phyloP scores from a whole-genome alignment of 2,888 invertebrate genomes.

The Aphodius granarius region DNA sequence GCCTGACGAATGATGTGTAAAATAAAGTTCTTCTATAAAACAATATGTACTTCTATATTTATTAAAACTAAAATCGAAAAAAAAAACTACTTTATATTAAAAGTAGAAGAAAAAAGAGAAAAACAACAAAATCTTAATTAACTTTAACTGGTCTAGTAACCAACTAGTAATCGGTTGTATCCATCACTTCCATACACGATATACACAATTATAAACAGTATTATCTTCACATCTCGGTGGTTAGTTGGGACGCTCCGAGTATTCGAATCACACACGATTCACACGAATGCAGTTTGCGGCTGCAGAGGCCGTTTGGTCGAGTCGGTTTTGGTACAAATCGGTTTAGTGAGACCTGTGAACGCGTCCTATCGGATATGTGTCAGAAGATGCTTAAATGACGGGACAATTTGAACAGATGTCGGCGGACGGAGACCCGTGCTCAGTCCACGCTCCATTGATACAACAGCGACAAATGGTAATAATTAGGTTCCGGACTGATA shows the following conservation, averaged over 20 bases:
- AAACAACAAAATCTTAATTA: not conserved
- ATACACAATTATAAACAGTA: not conserved
- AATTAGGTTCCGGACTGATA: constrained; percentile 16
- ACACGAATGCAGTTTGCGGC: not conserved
- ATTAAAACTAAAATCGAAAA: too few relatives aligned
- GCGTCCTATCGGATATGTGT: constrained; percentile 10
- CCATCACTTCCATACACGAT: not conserved
- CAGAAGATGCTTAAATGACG: constrained; percentile 5
- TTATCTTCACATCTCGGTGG: not conserved
- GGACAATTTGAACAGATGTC: not conserved
- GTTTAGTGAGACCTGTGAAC: constrained; percentile 4
- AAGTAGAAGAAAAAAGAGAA: not conserved
- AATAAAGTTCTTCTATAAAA: too few relatives aligned
- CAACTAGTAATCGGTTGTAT: not conserved
- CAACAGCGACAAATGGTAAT: constrained; percentile 22
- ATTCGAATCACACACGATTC: not conserved
- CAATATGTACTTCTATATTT: too few relatives aligned
- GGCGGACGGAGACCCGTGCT: not conserved
- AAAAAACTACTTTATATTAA: too few relatives aligned
- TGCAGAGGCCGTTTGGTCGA: not conserved
- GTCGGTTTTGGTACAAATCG: constrained; percentile 11
- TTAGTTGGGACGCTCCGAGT: not conserved
- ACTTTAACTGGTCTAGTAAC: not conserved
- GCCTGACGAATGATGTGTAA: too few relatives aligned
- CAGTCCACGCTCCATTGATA: constrained; percentile 20